phyloP scores from a whole-genome alignment of 2,113 vertebrate genomes.

The Sialia sialis region DNA sequence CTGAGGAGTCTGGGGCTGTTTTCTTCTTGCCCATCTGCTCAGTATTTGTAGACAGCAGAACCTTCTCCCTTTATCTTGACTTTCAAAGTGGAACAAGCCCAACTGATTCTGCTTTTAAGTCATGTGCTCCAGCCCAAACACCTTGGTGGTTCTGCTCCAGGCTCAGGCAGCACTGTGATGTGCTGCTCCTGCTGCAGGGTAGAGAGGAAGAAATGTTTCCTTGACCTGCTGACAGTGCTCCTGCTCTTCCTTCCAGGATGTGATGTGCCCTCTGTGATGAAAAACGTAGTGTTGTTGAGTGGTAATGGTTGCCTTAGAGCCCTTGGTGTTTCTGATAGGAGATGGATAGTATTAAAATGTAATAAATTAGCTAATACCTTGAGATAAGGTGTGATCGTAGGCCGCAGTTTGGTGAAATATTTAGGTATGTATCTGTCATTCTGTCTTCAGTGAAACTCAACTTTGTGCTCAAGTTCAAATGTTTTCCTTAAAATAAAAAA shows the following conservation, averaged over 20 bases:
- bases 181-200: not conserved
- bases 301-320: not conserved
- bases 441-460: not conserved
- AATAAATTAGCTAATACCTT: not conserved
- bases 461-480: not conserved
- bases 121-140: not conserved
- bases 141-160: not conserved
- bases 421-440: not conserved
- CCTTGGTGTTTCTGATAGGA: not conserved
- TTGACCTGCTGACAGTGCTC: not conserved
- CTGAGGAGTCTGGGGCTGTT: not conserved
- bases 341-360: not conserved
- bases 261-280: not conserved
- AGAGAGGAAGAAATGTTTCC: not conserved
- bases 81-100: not conserved
- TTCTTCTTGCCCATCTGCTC: not conserved
- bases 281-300: not conserved
- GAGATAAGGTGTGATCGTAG: not conserved
- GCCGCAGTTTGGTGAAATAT: not conserved
- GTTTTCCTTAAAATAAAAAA: not conserved
- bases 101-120: not conserved
- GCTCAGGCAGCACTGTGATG: not conserved
- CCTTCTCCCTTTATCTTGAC: not conserved
- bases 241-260: not conserved
- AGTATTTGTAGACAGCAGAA: not conserved